These are phyloP conservation scores for Hippasteria phrygiana DNA, from an alignment of 53 echinoderm and acorn worm species.

Conservation along the genomic window DNA sequence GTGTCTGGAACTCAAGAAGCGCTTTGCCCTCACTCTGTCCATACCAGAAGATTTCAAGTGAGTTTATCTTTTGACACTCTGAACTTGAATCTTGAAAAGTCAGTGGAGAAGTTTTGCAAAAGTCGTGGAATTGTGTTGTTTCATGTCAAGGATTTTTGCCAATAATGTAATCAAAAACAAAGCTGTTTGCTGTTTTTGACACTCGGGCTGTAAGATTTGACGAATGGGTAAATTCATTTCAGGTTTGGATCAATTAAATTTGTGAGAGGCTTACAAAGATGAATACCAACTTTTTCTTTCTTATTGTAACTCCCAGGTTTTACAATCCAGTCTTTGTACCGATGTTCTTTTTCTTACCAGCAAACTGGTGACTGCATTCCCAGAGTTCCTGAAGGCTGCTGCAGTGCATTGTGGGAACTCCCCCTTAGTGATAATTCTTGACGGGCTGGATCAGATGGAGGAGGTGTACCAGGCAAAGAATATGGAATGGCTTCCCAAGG, in stretches of 20 bases:
- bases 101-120: not conserved
- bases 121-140: too few relatives aligned
- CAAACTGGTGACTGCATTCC: constrained; percentile 85
- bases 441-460: constrained; percentile 86
- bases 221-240: too few relatives aligned
- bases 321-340: too few relatives aligned
- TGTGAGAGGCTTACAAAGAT: too few relatives aligned
- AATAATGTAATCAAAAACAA: too few relatives aligned
- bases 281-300: too few relatives aligned
- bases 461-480: constrained; percentile 76
- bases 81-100: not conserved
- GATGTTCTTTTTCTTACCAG: constrained; percentile 30
- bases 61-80: not conserved
- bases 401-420: constrained; percentile 68
- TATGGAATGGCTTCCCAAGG: constrained; percentile 94
- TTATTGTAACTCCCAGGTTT: too few relatives aligned
- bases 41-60: constrained; percentile 95
- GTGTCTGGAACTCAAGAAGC: constrained; percentile 77
- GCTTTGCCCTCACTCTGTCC: constrained; percentile 70
- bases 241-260: too few relatives aligned
- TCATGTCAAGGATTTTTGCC: too few relatives aligned
- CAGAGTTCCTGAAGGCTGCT: constrained; percentile 86
- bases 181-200: too few relatives aligned
- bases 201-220: too few relatives aligned
- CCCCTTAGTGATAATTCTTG: constrained; percentile 79